Conservation (phyloP, 2,797 vertebrate genomes). For the Otus scops region DNA sequence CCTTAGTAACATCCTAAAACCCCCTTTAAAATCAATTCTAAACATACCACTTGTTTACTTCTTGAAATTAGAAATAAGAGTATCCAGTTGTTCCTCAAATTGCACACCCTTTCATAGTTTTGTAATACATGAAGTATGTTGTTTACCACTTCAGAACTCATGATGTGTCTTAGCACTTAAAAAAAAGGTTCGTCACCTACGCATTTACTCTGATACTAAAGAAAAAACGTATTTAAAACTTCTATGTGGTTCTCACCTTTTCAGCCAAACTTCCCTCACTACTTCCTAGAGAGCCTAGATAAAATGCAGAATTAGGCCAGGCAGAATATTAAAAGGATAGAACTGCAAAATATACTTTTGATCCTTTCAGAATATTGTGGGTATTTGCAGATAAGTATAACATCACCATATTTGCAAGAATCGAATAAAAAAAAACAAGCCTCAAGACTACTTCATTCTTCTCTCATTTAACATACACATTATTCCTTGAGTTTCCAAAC, state of each 20-base stretch:
- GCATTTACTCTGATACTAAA: background rate
- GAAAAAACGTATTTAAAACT: background rate
- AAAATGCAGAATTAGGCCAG: background rate
- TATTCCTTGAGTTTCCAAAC: background rate
- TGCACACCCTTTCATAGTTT: background rate
- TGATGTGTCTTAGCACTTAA: background rate
- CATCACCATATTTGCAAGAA: background rate
- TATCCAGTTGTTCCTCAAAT: background rate
- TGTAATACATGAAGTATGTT: background rate
- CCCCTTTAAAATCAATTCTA: background rate
- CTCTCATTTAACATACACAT: background rate
- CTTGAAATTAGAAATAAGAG: background rate
- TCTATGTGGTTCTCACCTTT: background rate
- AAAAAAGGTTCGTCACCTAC: background rate
- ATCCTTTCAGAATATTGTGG: background rate
- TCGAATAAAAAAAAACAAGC: background rate
- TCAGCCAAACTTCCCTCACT: background rate
- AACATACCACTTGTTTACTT: background rate
- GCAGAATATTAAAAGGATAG: background rate
- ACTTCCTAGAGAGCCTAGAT: background rate
- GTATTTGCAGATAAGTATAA: background rate
- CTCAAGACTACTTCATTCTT: background rate
- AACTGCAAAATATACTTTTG: background rate
- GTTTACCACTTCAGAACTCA: background rate
- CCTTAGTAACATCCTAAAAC: background rate